phyloP scores from a whole-genome alignment of 2,797 vertebrate species.

The Alectoris magna region DNA sequence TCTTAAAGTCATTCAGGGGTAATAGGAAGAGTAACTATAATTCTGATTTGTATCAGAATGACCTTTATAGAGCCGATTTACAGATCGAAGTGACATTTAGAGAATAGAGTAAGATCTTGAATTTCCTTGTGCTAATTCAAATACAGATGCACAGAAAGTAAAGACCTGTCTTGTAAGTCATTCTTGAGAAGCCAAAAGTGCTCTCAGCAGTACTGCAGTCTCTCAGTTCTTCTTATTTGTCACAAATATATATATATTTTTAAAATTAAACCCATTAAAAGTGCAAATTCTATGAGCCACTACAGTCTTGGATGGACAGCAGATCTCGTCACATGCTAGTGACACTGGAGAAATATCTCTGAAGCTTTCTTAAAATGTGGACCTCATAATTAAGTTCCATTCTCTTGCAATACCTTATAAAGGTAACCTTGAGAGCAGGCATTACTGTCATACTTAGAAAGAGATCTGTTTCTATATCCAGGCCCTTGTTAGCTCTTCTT shows the following conservation, averaged over 20 bases:
- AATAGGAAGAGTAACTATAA: slow-evolving; percentile 67
- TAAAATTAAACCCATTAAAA: not conserved
- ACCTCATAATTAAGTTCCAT: not conserved
- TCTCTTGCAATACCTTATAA: not conserved
- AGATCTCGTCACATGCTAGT: not conserved
- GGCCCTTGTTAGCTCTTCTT: not conserved
- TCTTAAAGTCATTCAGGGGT: slow-evolving; percentile 51
- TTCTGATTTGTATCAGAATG: slow-evolving; percentile 72
- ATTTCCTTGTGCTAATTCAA: slow-evolving; percentile 72
- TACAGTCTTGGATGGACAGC: not conserved
- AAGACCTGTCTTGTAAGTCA: slow-evolving; percentile 72
- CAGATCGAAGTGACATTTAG: slow-evolving; percentile 72
- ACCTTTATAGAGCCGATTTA: slow-evolving; percentile 72
- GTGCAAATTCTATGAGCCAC: not conserved
- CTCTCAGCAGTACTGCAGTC: slow-evolving; percentile 9
- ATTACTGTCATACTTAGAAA: not conserved
- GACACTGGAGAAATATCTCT: not conserved
- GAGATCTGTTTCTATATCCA: not conserved
- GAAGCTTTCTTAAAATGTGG: not conserved
- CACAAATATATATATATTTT: not conserved
- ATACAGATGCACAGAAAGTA: slow-evolving; percentile 66
- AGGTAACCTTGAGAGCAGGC: not conserved
- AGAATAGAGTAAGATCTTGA: slow-evolving; percentile 71
- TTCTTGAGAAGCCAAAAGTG: slow-evolving; percentile 56
- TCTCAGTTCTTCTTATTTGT: slow-evolving; percentile 13